These are phyloP conservation scores for Hypocryptadius cinnamomeus DNA, from an alignment of 2,113 vertebrate species.

Conservation along the genomic window DNA sequence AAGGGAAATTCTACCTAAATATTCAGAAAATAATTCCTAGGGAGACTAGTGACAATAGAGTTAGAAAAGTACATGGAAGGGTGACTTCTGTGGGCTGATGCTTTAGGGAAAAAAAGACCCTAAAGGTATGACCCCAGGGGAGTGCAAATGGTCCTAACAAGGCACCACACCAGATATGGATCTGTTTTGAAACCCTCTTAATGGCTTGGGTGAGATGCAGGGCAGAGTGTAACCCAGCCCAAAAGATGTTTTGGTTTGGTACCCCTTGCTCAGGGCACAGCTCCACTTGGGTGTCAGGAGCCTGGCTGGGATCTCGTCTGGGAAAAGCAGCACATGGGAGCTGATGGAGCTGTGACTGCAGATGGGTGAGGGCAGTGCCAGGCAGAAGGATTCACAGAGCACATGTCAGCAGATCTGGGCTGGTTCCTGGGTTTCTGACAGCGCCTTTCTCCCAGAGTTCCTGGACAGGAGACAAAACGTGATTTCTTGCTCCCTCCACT, in stretches of 20 bases:
- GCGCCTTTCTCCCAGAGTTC: slow-evolving; percentile 15
- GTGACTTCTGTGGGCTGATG: not conserved
- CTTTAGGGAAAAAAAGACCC: not conserved
- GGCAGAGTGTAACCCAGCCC: not conserved
- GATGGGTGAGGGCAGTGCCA: not conserved
- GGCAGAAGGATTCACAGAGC: not conserved
- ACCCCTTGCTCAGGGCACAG: not conserved
- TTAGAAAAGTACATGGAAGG: not conserved
- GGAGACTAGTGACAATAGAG: not conserved
- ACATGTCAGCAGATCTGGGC: not conserved
- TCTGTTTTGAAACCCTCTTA: not conserved
- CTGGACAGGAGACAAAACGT: slow-evolving; percentile 33
- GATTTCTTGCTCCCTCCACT: slow-evolving; percentile 46
- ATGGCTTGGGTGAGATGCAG: not conserved
- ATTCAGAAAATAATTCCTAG: not conserved
- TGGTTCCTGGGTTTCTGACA: slow-evolving; percentile 2
- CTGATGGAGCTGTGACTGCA: not conserved
- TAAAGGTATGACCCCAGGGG: not conserved
- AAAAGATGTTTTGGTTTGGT: rapidly evolving
- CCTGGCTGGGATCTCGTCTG: not conserved
- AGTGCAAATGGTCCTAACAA: not conserved
- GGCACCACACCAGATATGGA: rapidly evolving
- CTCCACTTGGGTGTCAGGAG: not conserved
- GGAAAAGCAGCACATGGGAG: not conserved
- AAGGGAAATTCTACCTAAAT: not conserved